phyloP scores from a whole-genome alignment of 1,140 invertebrate species.

The Pachyrhynchus sulphureomaculatus region DNA sequence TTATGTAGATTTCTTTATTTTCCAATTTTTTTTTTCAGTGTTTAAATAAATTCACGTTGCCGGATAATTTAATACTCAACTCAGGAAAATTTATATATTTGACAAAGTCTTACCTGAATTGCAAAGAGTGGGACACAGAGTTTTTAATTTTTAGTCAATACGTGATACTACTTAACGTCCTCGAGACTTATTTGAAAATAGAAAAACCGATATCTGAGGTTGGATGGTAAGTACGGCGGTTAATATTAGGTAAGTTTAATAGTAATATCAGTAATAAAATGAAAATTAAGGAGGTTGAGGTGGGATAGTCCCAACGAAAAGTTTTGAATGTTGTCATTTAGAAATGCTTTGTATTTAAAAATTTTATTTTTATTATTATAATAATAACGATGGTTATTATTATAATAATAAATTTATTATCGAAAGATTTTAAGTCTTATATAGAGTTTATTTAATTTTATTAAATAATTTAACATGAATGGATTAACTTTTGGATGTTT shows the following conservation, averaged over 20 bases:
- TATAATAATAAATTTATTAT: too few species aligned
- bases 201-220: conserved; percentile 70
- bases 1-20: conserved; percentile 4
- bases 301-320: too few species aligned
- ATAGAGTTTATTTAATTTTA: too few species aligned
- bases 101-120: conserved; percentile 76
- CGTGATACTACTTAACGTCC: conserved; percentile 87
- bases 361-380: too few species aligned
- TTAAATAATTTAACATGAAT: too few species aligned
- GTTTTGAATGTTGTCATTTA: too few species aligned
- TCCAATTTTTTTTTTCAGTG: conserved; percentile 41
- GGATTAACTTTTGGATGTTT: too few species aligned
- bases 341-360: too few species aligned
- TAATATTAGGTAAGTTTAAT: conserved; percentile 61
- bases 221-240: conserved; percentile 87
- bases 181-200: conserved; percentile 80
- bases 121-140: conserved; percentile 71
- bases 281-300: too few species aligned
- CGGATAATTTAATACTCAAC: conserved; percentile 68
- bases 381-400: too few species aligned
- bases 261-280: too few species aligned
- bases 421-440: too few species aligned
- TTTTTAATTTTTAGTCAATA: conserved; percentile 95
- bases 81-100: conserved; percentile 86
- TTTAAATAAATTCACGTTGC: conserved; percentile 55